Evolutionary conservation across 2,113 vertebrate genomes (phyloP), one percentile per base, ranked within the genome.

Genomic region (Xiphophorus hellerii): DNA sequence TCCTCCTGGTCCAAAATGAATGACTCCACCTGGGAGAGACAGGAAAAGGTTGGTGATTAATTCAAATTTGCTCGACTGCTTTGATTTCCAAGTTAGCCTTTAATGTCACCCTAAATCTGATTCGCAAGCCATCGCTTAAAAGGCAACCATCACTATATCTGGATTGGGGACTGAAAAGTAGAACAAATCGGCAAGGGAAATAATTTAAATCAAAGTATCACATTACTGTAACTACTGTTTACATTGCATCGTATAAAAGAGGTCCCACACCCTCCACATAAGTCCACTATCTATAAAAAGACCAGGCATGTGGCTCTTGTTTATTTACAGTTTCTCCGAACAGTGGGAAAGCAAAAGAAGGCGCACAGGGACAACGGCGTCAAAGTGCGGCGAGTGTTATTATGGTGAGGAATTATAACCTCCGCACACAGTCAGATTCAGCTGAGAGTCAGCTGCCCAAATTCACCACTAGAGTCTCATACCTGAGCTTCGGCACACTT

Each of bases 1-100:
- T 99, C 97, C 91, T 99, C 98, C 96, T 99, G 98, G 94, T 99
- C 98, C 95, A 99, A 93, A 93, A 99, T 99, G 92, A 99, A 99
- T 33, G 98, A 99, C 92, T 99, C 98, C 77, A 99, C 97, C 98
- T 99, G 48, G 9, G 29, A 71, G 54, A 64, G 42, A 69, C 3
- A 78, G 39, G 48, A 39, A 35, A 67, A 31, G 44, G 48, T 48
- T n/a, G 76, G 67, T 58, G 17, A 63, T 25, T 5, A 29, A 70
- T 31, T 0, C 58, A 62, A 20, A 29, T 42, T 66, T 9, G n/a
- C 28, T 62, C 60, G 14, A 28, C 1, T 27, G 11, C 25, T 66
- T 25, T 8, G 5, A 13, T 25, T 62, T 73, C 62, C 28, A 58
- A 20, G 10, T 39, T 48, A 37, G 29, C 42, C 76, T 61, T 44